Conservation (phyloP, 2,797 vertebrate species). For the Acrocephalus scirpaceus region DNA sequence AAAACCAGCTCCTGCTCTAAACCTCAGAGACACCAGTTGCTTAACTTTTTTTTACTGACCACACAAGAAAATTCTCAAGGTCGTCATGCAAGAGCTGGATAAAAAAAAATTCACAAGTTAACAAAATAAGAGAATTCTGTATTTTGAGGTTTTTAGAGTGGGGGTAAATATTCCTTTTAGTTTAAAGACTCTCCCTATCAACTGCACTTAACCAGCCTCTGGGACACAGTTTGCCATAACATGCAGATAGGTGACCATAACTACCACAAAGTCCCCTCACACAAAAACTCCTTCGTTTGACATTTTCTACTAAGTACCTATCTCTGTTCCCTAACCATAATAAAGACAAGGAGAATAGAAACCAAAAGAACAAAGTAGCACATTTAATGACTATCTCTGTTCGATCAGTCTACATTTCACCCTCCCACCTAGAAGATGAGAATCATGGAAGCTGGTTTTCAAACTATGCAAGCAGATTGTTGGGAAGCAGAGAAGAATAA, state of each 20-base stretch:
- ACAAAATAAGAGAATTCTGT: background rate
- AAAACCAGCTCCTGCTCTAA: conserved; percentile 4
- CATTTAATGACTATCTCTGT: background rate
- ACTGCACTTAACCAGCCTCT: background rate
- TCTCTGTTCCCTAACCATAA: background rate
- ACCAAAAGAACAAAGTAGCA: background rate
- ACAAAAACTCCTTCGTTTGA: background rate
- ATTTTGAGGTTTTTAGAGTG: background rate
- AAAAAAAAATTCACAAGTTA: background rate
- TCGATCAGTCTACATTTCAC: background rate
- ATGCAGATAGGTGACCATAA: background rate
- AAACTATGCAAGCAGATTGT: background rate
- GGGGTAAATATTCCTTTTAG: background rate
- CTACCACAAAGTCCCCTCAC: background rate
- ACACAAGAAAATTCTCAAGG: conserved; percentile 24
- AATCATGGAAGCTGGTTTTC: background rate
- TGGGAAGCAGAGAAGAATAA: background rate
- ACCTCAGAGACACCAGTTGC: background rate
- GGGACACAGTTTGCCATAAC: background rate
- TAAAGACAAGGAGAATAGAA: background rate
- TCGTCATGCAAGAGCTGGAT: background rate
- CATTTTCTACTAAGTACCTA: background rate
- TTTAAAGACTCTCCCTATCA: background rate
- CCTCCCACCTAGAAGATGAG: background rate
- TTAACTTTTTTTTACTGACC: background rate